These are phyloP conservation scores for Pasiphila rectangulata DNA, from an alignment of 2,888 invertebrate species.

Conservation along the genomic window DNA sequence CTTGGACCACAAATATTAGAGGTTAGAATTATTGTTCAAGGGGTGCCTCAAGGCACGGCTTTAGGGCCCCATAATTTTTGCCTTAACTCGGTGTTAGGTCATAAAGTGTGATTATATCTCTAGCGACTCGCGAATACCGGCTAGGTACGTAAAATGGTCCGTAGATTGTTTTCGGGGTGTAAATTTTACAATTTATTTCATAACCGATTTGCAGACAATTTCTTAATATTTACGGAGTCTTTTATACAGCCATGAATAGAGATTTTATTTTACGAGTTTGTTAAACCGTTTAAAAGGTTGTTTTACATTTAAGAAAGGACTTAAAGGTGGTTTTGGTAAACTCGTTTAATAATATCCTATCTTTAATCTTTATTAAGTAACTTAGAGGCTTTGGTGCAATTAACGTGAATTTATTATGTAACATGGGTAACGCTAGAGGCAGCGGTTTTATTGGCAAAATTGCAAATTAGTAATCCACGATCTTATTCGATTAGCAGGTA, in stretches of 20 bases:
- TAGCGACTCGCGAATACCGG: slow-evolving; percentile 68
- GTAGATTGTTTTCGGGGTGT: slow-evolving; percentile 70
- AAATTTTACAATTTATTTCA: slow-evolving; percentile 60
- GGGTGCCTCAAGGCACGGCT: slow-evolving; percentile 71
- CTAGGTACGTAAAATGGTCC: slow-evolving; percentile 63
- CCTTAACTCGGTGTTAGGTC: slow-evolving; percentile 77
- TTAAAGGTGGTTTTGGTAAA: slow-evolving; percentile 41
- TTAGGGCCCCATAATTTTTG: slow-evolving; percentile 75
- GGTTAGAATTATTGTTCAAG: slow-evolving; percentile 65
- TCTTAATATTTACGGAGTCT: slow-evolving; percentile 38
- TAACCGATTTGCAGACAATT: slow-evolving; percentile 49
- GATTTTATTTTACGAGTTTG: slow-evolving; percentile 32
- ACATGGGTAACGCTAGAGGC: slow-evolving; percentile 58
- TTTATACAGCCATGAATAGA: slow-evolving; percentile 36
- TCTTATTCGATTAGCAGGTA: slow-evolving; percentile 58
- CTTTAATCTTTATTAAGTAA: slow-evolving; percentile 60
- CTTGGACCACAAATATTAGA: slow-evolving; percentile 71
- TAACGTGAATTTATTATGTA: slow-evolving; percentile 55
- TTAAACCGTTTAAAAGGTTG: slow-evolving; percentile 28
- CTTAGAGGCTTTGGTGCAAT: slow-evolving; percentile 56
- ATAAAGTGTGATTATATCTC: slow-evolving; percentile 78
- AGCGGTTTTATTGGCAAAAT: slow-evolving; percentile 67
- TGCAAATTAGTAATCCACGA: slow-evolving; percentile 63
- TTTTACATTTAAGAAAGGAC: slow-evolving; percentile 39
- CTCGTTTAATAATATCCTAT: slow-evolving; percentile 58